Evolutionary conservation across 2,113 vertebrate genomes (phyloP), one percentile per base, ranked within the genome.

Genomic region (Embiotoca jacksoni): DNA sequence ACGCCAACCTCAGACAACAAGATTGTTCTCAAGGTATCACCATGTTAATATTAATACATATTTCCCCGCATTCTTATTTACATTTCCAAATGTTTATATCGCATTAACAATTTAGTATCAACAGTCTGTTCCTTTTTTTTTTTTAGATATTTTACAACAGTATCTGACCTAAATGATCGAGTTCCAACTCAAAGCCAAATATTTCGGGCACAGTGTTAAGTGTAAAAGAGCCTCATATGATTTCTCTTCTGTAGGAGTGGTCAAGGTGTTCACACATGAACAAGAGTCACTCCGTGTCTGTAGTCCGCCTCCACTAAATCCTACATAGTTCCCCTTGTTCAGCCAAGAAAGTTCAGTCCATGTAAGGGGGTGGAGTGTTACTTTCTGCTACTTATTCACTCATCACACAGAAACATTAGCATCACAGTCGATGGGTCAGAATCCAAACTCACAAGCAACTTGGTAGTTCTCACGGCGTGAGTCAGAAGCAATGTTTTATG

Each of bases 1-100:
- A 99, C 98, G 0, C 98, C 98, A n/a, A 98, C 98, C 53, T 98
- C 97, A 55, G 98, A 99, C 93, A 99, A 99, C 92, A 99, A 99
- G 94, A 99, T 99, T 65, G 98, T 99, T 72, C 96, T 99, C 39
- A 99, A 99, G 98, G 98, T 99, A 95, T 2, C 5, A 39, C 64
- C 2, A 69, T 71, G 7, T 31, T 81, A 2, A 16, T 61, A 8
- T 47, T 23, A 39, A 59, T 30, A 1, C 31, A 3, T 9, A 9
- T 37, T 50, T 46, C 58, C 3, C 7, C 53, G 44, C 10, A 11
- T 23, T 66, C 7, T 37, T 60, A 54, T 69, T 31, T 23, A 2
- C 2, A 39, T 35, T n/a, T 6, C 10, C 0, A 9, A 32, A 32
- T 7, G 10, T 55, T 55, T 55, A 55, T 32, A n/a, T 52, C 5